A percentile compares a stretch with the other conserved stretches of the same genome.
phyloP scores from a whole-genome alignment of 1,140 invertebrate genomes.

The Penaeus vannamei region DNA sequence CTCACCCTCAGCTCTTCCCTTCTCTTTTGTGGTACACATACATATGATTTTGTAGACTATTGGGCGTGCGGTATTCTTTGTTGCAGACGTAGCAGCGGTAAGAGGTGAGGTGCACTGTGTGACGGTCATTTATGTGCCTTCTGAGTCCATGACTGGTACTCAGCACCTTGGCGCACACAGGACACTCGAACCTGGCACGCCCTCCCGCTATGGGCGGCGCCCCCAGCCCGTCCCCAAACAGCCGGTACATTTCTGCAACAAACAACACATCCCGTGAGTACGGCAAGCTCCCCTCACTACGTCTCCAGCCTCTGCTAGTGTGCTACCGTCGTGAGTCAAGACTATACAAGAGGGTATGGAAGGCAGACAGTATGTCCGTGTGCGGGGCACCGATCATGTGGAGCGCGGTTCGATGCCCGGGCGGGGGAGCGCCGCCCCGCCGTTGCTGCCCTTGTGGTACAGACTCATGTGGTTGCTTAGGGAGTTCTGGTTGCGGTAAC shows the following conservation, averaged over 20 bases:
- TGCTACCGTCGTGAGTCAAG: not conserved
- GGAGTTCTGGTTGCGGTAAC: slow-evolving; percentile 65
- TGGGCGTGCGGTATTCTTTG: slow-evolving; percentile 91
- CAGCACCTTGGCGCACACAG: slow-evolving; percentile 90
- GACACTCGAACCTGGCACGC: slow-evolving; percentile 74
- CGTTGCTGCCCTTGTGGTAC: slow-evolving; percentile 62
- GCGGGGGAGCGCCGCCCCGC: slow-evolving; percentile 13
- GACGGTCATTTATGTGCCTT: slow-evolving; percentile 92
- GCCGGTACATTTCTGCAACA: slow-evolving; percentile 65
- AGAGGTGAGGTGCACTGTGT: slow-evolving; percentile 90
- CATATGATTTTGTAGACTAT: slow-evolving; percentile 94
- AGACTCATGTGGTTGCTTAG: slow-evolving; percentile 66
- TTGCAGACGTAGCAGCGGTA: slow-evolving; percentile 93
- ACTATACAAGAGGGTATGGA: slow-evolving; percentile 24
- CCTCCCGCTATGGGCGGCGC: slow-evolving; percentile 52
- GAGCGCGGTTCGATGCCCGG: not conserved
- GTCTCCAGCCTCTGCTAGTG: not conserved
- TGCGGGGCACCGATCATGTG: slow-evolving; percentile 5
- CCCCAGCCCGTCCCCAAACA: slow-evolving; percentile 56
- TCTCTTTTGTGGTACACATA: slow-evolving; percentile 86
- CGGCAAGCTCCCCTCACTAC: slow-evolving; percentile 36
- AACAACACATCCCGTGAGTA: slow-evolving; percentile 63
- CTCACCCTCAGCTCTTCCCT: slow-evolving; percentile 63
- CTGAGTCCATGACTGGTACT: slow-evolving; percentile 93
- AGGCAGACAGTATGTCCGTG: not conserved